Evolutionary conservation across 1,140 invertebrate species (phyloP).

Genomic region (Holotrichia oblita): DNA sequence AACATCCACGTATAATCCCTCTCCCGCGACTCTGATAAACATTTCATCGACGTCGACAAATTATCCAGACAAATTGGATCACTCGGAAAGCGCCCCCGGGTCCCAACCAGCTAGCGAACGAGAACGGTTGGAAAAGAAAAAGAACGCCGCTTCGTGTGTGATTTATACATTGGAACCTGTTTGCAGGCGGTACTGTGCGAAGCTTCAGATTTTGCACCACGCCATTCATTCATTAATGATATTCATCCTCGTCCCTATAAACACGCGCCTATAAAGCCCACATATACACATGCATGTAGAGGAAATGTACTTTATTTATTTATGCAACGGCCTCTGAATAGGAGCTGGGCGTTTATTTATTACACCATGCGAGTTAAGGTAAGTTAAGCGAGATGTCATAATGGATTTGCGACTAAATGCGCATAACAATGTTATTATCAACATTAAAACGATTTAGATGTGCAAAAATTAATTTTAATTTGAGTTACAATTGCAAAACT

Average conservation of each 20-base stretch:
- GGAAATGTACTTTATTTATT: constrained; percentile 17
- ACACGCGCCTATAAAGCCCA: not conserved
- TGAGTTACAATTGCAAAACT: no score
- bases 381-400: not conserved
- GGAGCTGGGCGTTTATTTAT: constrained; percentile 11
- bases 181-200: not conserved
- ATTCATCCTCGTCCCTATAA: constrained; percentile 12
- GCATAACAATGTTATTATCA: not conserved
- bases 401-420: not conserved
- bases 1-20: not conserved
- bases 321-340: not conserved
- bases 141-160: not conserved
- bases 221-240: constrained; percentile 12
- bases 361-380: not conserved
- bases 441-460: no score
- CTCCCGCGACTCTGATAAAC: constrained; percentile 16
- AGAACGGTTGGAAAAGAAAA: not conserved
- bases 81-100: constrained; percentile 13
- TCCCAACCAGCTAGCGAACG: not conserved
- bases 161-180: constrained; percentile 13
- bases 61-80: constrained; percentile 28
- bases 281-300: not conserved
- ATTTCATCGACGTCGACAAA: constrained; percentile 36
- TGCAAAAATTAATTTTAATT: no score
- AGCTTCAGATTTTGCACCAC: constrained; percentile 1